phyloP scores from a whole-genome alignment of 2,113 vertebrate species.

The Fulmarus glacialis region DNA sequence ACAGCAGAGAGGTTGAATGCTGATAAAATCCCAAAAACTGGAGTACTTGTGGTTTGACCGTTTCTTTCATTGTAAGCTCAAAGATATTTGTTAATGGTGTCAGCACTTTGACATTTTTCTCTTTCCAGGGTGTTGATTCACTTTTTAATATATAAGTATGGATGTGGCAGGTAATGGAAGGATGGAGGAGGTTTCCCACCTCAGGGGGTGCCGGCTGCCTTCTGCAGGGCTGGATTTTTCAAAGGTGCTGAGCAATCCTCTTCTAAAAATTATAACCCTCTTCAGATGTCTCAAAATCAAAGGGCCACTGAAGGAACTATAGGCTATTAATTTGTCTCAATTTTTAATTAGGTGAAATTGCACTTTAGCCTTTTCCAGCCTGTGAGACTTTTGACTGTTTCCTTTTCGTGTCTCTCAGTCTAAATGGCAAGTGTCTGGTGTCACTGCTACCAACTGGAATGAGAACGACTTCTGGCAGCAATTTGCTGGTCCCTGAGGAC shows the following conservation, averaged over 20 bases:
- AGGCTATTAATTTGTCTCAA: background rate
- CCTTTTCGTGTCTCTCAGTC: background rate
- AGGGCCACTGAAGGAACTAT: background rate
- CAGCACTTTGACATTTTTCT: background rate
- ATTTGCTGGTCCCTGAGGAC: conserved; percentile 28
- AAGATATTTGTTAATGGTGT: background rate
- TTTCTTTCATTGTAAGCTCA: background rate
- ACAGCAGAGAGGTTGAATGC: rapidly evolving
- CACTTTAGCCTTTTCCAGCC: conserved; percentile 4
- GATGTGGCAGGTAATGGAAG: background rate
- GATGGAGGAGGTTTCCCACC: background rate
- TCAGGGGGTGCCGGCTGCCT: background rate
- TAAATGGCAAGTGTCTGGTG: conserved; percentile 41
- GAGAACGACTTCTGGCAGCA: conserved; percentile 5
- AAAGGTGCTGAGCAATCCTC: background rate
- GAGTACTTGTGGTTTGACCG: background rate
- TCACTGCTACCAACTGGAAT: background rate
- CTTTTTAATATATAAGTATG: background rate
- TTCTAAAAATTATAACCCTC: background rate
- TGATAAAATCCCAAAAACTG: background rate
- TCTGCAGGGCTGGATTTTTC: background rate
- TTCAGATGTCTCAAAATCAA: conserved; percentile 9
- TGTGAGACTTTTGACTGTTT: conserved; percentile 6
- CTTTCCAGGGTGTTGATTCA: background rate
- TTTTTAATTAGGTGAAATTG: conserved; percentile 31